Percentiles rank a stretch among this genome's conserved stretches.
phyloP scores from a whole-genome alignment of 1,140 invertebrate genomes.

The Drosophila ercepeae region DNA sequence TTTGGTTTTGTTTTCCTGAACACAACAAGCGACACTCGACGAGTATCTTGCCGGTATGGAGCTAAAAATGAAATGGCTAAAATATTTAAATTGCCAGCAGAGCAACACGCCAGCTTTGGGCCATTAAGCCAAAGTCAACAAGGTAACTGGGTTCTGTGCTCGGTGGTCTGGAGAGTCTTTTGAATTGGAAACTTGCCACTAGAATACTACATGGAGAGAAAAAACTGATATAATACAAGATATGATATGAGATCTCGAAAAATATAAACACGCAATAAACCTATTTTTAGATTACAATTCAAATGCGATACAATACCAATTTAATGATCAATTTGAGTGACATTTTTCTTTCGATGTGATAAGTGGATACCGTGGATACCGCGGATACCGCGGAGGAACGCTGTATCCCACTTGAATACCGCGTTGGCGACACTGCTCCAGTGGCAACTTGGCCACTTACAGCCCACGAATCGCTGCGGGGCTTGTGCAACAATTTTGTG shows the following conservation, averaged over 20 bases:
- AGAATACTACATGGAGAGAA: conserved; percentile 6
- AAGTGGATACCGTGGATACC: too few relatives aligned
- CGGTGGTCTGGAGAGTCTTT: conserved; percentile 22
- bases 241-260: background rate
- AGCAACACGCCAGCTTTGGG: conserved; percentile 55
- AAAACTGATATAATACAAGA: background rate
- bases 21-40: conserved; percentile 39
- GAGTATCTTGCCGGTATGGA: conserved; percentile 35
- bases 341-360: background rate
- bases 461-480: conserved; percentile 44
- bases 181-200: background rate
- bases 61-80: conserved; percentile 67
- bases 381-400: too few relatives aligned
- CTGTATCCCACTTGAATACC: conserved; percentile 19
- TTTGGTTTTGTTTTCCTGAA: too few relatives aligned
- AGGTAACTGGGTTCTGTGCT: conserved; percentile 47
- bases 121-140: conserved; percentile 75
- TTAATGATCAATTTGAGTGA: background rate
- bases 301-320: background rate
- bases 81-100: conserved; percentile 76
- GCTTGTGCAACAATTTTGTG: conserved; percentile 73
- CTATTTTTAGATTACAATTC: background rate
- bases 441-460: conserved; percentile 51
- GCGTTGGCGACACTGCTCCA: conserved; percentile 68
- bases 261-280: background rate